These are phyloP conservation scores for Salvelinus fontinalis DNA, from an alignment of 2,113 vertebrate species.

Conservation along the genomic window DNA sequence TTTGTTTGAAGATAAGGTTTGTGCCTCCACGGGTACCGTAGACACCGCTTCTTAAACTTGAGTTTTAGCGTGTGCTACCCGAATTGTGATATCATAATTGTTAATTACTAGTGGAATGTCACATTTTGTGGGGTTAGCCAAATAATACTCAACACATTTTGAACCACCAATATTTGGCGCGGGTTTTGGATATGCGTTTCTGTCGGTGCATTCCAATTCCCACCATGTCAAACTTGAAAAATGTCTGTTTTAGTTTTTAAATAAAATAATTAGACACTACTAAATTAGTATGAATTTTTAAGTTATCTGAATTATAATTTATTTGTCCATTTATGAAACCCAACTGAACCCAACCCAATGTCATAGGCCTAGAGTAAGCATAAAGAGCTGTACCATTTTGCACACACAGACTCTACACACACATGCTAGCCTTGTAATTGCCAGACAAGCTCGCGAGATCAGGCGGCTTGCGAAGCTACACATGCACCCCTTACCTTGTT, in stretches of 20 bases:
- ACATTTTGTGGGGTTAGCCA: not conserved
- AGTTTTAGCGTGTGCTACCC: conserved; percentile 43
- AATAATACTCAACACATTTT: not conserved
- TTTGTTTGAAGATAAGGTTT: conserved; percentile 83
- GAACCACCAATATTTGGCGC: too few species aligned
- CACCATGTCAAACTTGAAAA: too few species aligned
- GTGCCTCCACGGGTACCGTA: conserved; percentile 77
- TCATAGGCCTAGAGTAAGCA: too few species aligned
- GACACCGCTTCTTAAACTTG: conserved; percentile 66
- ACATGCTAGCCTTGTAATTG: too few species aligned
- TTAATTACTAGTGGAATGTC: not conserved
- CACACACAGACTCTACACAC: too few species aligned
- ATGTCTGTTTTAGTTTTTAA: not conserved
- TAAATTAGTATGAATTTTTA: not conserved
- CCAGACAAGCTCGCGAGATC: too few species aligned
- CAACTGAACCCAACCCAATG: not conserved
- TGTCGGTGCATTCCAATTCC: too few species aligned
- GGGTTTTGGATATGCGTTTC: too few species aligned
- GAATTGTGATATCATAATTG: conserved; percentile 16
- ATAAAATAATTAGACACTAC: not conserved
- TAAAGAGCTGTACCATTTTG: too few species aligned
- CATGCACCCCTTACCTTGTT: too few species aligned
- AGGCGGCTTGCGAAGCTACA: too few species aligned
- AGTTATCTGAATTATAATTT: not conserved
- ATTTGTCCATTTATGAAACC: not conserved